These are phyloP conservation scores for Tachina grossa DNA, from an alignment of 2,888 invertebrate genomes.

Conservation along the genomic window DNA sequence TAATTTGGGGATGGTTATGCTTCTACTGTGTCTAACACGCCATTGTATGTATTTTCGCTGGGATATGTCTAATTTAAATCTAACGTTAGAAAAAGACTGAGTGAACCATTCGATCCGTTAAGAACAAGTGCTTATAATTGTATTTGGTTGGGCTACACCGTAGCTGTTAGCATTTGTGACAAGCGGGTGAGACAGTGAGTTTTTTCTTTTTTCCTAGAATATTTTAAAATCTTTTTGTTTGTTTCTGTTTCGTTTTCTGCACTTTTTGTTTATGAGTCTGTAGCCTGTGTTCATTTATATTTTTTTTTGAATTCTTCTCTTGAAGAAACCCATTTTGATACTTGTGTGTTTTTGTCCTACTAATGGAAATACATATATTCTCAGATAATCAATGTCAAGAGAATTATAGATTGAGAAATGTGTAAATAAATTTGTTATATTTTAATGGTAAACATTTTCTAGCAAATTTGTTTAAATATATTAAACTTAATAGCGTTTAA, in stretches of 20 bases:
- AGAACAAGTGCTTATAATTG: neutral
- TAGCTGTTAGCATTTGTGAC: neutral
- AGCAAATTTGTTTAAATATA: too few relatives aligned
- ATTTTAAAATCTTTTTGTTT: slow-evolving; percentile 14
- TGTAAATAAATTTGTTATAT: neutral
- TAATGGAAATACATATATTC: slow-evolving; percentile 16
- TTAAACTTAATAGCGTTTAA: too few relatives aligned
- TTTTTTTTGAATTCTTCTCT: neutral
- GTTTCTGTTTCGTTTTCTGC: neutral
- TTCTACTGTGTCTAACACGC: too few relatives aligned
- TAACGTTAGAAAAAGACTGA: too few relatives aligned
- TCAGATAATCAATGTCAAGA: slow-evolving; percentile 13
- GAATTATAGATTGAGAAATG: slow-evolving; percentile 6
- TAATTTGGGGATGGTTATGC: too few relatives aligned
- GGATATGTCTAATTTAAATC: neutral
- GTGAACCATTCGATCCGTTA: too few relatives aligned
- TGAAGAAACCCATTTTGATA: slow-evolving; percentile 55
- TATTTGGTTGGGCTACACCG: neutral
- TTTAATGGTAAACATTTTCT: too few relatives aligned
- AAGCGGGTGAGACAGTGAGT: neutral
- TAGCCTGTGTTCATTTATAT: neutral
- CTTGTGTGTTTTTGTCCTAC: slow-evolving; percentile 22
- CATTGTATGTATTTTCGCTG: neutral
- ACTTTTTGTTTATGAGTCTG: neutral
- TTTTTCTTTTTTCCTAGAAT: neutral